A percentile compares a stretch with the other conserved stretches of the same genome.
phyloP scores from a whole-genome alignment of 1,140 invertebrate genomes.

The Cyclargus thomasi region DNA sequence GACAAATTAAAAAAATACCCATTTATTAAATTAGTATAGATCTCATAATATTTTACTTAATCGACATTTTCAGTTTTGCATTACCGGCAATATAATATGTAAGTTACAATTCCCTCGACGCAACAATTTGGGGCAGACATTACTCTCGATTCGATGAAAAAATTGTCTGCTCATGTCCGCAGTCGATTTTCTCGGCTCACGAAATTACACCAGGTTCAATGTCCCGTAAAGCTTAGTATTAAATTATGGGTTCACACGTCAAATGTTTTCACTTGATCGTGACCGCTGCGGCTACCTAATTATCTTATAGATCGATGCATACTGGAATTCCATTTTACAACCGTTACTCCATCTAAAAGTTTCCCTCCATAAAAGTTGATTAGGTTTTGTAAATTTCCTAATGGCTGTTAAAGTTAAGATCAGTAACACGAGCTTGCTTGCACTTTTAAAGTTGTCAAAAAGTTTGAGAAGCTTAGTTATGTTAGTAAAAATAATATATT shows the following conservation, averaged over 20 bases:
- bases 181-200: conserved; percentile 54
- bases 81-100: not conserved
- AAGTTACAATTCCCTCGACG: not conserved
- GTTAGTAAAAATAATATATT: too few species aligned
- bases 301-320: conserved; percentile 57
- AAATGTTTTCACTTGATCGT: conserved; percentile 69
- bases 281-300: conserved; percentile 50
- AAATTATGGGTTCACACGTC: conserved; percentile 70
- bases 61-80: not conserved
- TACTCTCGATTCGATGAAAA: conserved; percentile 45
- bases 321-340: conserved; percentile 56
- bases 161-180: conserved; percentile 49
- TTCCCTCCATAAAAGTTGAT: conserved; percentile 15
- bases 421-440: too few species aligned
- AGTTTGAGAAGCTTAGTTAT: too few species aligned
- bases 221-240: conserved; percentile 58
- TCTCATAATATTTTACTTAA: not conserved
- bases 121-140: conserved; percentile 22
- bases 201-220: conserved; percentile 66
- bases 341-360: conserved; percentile 38
- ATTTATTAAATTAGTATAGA: too few species aligned
- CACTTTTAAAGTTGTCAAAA: too few species aligned
- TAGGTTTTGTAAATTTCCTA: too few species aligned
- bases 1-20: too few species aligned
- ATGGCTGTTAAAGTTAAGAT: too few species aligned